Percentiles rank a stretch among this genome's conserved stretches.
Conservation (phyloP, 2,888 invertebrate genomes). For the Nomada flava region DNA sequence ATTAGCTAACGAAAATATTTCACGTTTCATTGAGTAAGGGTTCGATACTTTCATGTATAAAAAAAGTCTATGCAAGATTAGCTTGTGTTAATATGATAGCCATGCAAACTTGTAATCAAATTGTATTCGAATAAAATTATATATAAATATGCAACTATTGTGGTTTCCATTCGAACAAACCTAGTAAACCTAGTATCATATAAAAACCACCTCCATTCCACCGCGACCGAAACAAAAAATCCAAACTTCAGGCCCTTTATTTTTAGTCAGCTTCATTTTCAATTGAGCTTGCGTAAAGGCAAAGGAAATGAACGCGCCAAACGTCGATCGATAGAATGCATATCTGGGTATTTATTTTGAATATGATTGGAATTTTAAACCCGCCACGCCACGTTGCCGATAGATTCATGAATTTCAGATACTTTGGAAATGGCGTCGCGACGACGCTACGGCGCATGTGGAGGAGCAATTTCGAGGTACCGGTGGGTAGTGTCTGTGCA, state of each 20-base stretch:
- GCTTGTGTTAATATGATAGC: no score
- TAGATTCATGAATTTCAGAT: constrained; percentile 64
- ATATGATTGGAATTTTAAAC: constrained; percentile 62
- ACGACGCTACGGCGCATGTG: constrained; percentile 18
- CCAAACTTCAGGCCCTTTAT: neutral
- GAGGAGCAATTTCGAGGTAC: constrained; percentile 25
- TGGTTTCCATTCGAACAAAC: no score
- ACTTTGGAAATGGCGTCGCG: constrained; percentile 33
- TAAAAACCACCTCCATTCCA: no score
- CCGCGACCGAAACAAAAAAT: no score
- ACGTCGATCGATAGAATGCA: constrained; percentile 31
- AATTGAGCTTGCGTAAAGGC: constrained; percentile 19
- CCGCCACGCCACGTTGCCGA: constrained; percentile 34
- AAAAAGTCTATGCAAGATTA: no score
- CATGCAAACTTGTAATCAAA: no score
- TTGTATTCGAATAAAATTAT: no score
- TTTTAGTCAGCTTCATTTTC: neutral
- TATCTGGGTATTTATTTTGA: constrained; percentile 62
- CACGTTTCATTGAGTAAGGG: no score
- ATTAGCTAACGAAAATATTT: no score
- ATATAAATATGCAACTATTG: no score
- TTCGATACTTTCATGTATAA: no score
- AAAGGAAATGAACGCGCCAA: neutral
- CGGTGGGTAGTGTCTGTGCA: neutral
- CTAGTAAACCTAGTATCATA: no score